Evolutionary conservation across 2,888 invertebrate species (phyloP).

Genomic region (Bibio marci): DNA sequence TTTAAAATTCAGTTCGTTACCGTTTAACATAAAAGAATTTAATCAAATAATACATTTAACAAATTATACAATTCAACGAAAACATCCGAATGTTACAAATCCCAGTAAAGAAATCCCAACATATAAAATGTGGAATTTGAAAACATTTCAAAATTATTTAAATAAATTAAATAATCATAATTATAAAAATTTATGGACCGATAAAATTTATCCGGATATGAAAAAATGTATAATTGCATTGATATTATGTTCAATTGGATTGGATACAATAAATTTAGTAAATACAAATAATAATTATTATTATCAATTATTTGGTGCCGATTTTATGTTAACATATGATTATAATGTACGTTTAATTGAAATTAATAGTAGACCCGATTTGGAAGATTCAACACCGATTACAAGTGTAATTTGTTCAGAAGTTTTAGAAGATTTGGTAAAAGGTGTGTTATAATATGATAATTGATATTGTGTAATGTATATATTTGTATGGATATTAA

Average conservation of each 20-base stretch:
- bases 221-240: conserved; percentile 65
- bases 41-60: conserved; percentile 77
- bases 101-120: conserved; percentile 47
- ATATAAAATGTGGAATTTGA: conserved; percentile 73
- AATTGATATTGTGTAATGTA: too few relatives aligned
- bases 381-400: conserved; percentile 63
- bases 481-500: too few relatives aligned
- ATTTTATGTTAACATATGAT: conserved; percentile 76
- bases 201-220: conserved; percentile 69
- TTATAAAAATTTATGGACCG: conserved; percentile 41
- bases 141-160: conserved; percentile 49
- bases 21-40: conserved; percentile 57
- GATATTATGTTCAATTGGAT: conserved; percentile 58
- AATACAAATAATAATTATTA: conserved; percentile 36
- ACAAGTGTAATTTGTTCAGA: conserved; percentile 67
- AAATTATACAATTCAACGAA: conserved; percentile 72
- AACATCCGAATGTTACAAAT: conserved; percentile 34
- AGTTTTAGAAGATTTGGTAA: conserved; percentile 69
- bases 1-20: conserved; percentile 70
- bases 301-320: conserved; percentile 84
- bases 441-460: too few relatives aligned
- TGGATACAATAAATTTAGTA: conserved; percentile 31
- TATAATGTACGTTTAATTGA: conserved; percentile 81
- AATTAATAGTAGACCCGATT: conserved; percentile 79
- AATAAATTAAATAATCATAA: conserved; percentile 21